phyloP scores from a whole-genome alignment of 1,140 invertebrate genomes.

The Cydia amplana region DNA sequence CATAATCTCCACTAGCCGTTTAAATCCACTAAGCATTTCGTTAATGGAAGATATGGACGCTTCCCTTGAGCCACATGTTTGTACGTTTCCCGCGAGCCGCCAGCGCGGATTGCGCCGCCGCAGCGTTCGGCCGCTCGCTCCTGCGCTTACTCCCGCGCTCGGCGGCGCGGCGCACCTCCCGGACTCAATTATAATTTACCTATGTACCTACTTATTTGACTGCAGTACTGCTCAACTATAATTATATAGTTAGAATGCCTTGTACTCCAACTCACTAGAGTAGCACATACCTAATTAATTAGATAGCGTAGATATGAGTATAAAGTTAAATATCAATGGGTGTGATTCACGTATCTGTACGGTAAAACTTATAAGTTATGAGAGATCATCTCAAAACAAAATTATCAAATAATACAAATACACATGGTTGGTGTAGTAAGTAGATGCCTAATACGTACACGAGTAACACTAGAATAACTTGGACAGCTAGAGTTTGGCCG shows the following conservation, averaged over 20 bases:
- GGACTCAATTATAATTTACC: not conserved
- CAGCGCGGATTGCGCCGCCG: not conserved
- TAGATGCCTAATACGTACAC: not conserved
- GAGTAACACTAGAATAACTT: not conserved
- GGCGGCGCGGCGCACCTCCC: not conserved
- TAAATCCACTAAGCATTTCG: constrained; percentile 71
- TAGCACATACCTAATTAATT: constrained; percentile 19
- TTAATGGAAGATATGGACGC: constrained; percentile 75
- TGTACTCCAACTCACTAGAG: constrained; percentile 22
- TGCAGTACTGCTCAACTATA: constrained; percentile 24
- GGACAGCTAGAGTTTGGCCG: constrained; percentile 19
- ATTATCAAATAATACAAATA: not conserved
- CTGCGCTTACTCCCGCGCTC: not conserved
- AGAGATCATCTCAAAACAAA: not conserved
- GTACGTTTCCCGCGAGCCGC: constrained; percentile 2
- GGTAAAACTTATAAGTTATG: not conserved
- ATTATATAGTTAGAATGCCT: constrained; percentile 27
- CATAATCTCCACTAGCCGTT: constrained; percentile 73
- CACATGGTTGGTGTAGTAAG: not conserved
- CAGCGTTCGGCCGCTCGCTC: not conserved
- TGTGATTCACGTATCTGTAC: not conserved
- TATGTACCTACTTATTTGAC: constrained; percentile 2
- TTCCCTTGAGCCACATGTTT: constrained; percentile 70
- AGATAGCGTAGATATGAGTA: constrained; percentile 11
- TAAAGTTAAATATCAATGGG: not conserved